phyloP scores from a whole-genome alignment of 2,797 vertebrate genomes.

The Malurus leucopterus region DNA sequence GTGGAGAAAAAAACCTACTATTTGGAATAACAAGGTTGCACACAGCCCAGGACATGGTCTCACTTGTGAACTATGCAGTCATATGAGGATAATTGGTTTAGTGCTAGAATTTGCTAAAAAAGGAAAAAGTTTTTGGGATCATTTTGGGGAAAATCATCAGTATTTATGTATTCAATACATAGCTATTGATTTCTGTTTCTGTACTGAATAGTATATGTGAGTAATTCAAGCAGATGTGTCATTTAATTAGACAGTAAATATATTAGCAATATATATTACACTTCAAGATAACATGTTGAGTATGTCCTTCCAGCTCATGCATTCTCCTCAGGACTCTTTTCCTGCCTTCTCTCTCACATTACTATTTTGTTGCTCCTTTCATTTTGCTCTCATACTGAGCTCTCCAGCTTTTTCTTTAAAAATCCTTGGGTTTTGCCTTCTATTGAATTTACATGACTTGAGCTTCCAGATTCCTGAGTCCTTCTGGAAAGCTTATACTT shows the following conservation, averaged over 20 bases:
- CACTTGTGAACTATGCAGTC: background rate
- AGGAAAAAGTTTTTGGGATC: too few relatives aligned
- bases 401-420: background rate
- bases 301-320: background rate
- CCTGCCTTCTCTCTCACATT: background rate
- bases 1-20: background rate
- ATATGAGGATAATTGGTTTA: background rate
- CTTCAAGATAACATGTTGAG: background rate
- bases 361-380: background rate
- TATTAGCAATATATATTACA: background rate
- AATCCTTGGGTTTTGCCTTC: background rate
- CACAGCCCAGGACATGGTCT: background rate
- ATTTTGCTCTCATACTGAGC: background rate
- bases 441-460: background rate
- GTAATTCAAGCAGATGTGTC: background rate
- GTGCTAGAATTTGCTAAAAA: background rate
- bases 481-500: background rate
- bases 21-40: background rate
- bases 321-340: background rate
- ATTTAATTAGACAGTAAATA: background rate
- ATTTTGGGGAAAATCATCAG: background rate
- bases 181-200: background rate
- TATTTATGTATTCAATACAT: background rate
- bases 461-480: background rate
- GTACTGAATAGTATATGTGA: background rate